Base-by-base conservation (phyloP, 2,888 invertebrate genomes). In the Gandaritis pyraliata region DNA sequence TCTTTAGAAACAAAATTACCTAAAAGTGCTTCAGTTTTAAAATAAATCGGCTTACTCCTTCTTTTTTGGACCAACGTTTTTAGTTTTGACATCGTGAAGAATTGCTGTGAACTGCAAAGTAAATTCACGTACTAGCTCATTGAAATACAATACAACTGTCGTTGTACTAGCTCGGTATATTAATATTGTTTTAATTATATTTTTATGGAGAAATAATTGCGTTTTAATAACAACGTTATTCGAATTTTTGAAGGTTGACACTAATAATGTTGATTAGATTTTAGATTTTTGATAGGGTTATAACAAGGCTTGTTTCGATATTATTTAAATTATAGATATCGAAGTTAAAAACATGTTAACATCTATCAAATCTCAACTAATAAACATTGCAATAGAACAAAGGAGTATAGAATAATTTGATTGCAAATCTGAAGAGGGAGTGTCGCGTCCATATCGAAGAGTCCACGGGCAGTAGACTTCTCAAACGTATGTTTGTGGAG, bases 321-420 rank as follows among this genome's bases (percentile, higher is more conserved):
- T 29, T 29, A 6, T 29, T 29, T 29, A 4, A 29, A 29, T 29
- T 29, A 29, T 29, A 29, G 2, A 29, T 29, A 29, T 29, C 29
- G 6, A 29, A 6, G 29, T n/a, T n/a, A n/a, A n/a, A n/a, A n/a
- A n/a, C n/a, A 8, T 33, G 0, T 8, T 11, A 33, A 33, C 8
- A 8, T 10, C 15, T 41, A 5, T 15, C 13, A 43, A 43, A 16
- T 13, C 0, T 33, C 0, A 33, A 23, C 23, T 12, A 58, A 45
- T 1, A 72, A 71, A 55, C 77, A 80, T 58, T 82, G 78, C 49
- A 82, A 53, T 23, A 80, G 48, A 0, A 80, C 78, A 3, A 80
- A 66, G 0, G 71, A 70, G 51, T 80, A 82, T 0, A 70, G 68
- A 5, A 76, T 66, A 0, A 74, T 69, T 58, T 15, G 67, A 36